Base-by-base conservation (phyloP, 1,140 invertebrate species). In the Trinorchestia longiramus region DNA sequence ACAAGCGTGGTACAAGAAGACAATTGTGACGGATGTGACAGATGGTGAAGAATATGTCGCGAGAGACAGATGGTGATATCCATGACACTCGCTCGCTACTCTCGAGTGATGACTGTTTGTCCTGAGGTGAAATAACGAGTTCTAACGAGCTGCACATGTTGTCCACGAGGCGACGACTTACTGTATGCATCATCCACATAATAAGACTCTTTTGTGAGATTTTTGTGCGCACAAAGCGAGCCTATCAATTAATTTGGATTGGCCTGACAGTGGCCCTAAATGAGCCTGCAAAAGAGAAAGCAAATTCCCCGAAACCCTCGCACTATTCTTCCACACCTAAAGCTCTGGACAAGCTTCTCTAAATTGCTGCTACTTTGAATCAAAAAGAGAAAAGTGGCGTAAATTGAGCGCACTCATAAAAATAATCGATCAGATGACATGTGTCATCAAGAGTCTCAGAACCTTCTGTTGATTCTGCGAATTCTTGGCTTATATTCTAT, bases 211-310 rank as follows among this genome's bases (percentile, higher is more conserved):
- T 90, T 90, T 90, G 88, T 90, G 41, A 43, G 43, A 90, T 43
- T 90, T 90, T 90, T 90, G n/a, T 36, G 88, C 11, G 23, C 88
- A 43, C 88, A 90, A 90, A 90, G n/a, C 88, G 88, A 41, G 41
- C 88, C 88, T 90, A 90, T 90, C 88, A 90, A 90, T 90, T 90
- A 90, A 90, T 90, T 90, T 90, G 88, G 88, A 90, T 90, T 90
- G 88, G 43, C 88, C 88, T 90, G 88, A 90, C 88, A 90, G 88
- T 6, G n/a, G 88, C 88, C 15, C 88, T 42, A 90, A 90, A 90
- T 90, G 88, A 90, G 88, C 88, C 41, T 90, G 15, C 88, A 43
- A 41, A 43, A 11, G 41, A 42, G 41, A 90, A 90, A 90, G 88
- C 88, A 90, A 90, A 90, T 90, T 90, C 88, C 28, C 28, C 43